Evolutionary conservation across 2,797 vertebrate species (phyloP).

Genomic region (Pangasius sanitwongsei): DNA sequence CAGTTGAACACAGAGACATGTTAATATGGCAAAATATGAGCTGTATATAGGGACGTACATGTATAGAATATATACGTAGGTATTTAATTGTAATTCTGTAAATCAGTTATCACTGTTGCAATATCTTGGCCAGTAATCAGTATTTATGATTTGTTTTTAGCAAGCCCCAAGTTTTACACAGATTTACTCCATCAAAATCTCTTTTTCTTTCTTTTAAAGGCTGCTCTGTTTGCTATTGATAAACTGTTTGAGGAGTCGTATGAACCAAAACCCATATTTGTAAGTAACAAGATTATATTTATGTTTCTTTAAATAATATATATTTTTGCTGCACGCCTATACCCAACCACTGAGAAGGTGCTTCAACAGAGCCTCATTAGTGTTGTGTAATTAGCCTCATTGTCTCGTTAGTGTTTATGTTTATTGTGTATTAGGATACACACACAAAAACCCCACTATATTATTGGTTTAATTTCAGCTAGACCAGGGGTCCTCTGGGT

Average conservation of each 20-base stretch:
- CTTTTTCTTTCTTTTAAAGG: slow-evolving; percentile 71
- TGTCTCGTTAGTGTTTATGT: too few relatives aligned
- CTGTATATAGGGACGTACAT: neutral
- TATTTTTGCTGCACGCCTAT: neutral
- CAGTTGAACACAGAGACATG: neutral
- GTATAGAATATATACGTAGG: neutral
- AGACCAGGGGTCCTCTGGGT: neutral
- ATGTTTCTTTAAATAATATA: neutral
- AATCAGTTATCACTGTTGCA: neutral
- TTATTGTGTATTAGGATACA: neutral
- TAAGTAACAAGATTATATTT: slow-evolving; percentile 70
- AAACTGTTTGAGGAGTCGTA: slow-evolving; percentile 85
- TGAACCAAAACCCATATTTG: slow-evolving; percentile 85
- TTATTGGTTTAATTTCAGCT: neutral
- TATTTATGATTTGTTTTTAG: neutral
- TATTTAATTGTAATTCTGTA: neutral
- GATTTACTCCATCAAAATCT: neutral
- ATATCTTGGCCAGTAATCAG: neutral
- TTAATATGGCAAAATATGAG: neutral
- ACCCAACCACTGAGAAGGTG: neutral
- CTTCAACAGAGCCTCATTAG: neutral
- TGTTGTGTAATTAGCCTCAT: too few relatives aligned
- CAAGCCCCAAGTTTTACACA: too few relatives aligned
- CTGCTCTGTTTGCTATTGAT: slow-evolving; percentile 92
- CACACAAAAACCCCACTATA: neutral